These are phyloP conservation scores for Ctenoplectra terminalis DNA, from an alignment of 1,140 invertebrate species.

Conservation along the genomic window DNA sequence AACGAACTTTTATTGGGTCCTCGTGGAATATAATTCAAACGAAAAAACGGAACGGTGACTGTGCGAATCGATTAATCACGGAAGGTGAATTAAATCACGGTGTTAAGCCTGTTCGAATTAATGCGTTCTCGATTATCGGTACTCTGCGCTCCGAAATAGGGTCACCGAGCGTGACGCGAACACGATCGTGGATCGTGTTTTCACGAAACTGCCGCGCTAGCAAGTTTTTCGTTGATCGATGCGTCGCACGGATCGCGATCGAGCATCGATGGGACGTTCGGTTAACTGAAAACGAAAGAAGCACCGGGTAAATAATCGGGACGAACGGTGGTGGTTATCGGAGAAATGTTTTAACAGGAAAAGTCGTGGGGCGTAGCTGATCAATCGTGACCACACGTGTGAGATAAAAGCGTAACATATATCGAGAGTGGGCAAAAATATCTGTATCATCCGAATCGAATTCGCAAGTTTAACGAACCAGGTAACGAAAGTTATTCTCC, in stretches of 20 bases:
- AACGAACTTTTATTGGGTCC: background rate
- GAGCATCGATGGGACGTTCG: background rate
- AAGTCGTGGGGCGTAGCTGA: background rate
- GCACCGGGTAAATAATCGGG: background rate
- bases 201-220: background rate
- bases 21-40: background rate
- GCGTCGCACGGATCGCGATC: too few species aligned
- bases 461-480: background rate
- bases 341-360: background rate
- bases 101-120: background rate
- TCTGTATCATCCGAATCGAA: background rate
- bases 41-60: background rate
- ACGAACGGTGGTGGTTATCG: background rate
- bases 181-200: background rate
- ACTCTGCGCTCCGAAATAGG: background rate
- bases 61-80: slow-evolving; percentile 24
- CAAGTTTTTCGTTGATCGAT: background rate
- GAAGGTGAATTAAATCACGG: background rate
- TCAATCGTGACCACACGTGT: background rate
- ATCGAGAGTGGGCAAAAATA: background rate
- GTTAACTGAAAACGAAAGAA: slow-evolving; percentile 2
- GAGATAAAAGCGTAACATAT: background rate
- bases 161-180: slow-evolving; percentile 14
- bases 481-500: too few species aligned
- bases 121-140: slow-evolving; percentile 11